Evolutionary conservation across 2,113 vertebrate species (phyloP), one percentile per base, ranked within the genome.

Genomic region (Platichthys flesus): DNA sequence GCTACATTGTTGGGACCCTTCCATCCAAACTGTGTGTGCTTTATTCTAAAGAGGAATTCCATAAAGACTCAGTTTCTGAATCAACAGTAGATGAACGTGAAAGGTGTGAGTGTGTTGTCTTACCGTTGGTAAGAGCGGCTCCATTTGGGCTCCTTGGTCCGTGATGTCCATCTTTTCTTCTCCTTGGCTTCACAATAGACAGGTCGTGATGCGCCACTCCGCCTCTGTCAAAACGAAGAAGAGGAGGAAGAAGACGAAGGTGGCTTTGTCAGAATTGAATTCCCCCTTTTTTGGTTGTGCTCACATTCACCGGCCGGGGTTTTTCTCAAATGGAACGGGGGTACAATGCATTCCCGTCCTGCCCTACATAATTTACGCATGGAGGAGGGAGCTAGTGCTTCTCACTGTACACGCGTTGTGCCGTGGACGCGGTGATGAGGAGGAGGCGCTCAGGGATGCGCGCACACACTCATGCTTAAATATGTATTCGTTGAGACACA

Each of bases 131-230:
- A 98, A 95, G 78, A 99, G 93, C 79, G 97, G 97, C 94, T 99
- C 97, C 97, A 98, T 98, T 90, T 99, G 97, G 83, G 97, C 97
- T 91, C 97, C 97, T 90, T 97, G 96, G 72, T 99, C 97, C 83
- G 96, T 97, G 79, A 96, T 95, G 90, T 98, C 97, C 97, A 98
- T 98, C 92, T 94, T 95, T 90, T 85, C 87, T 90, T 83, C 90
- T 91, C 77, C 79, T 79, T 54, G 71, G 74, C 65, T 56, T 77
- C 80, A 76, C 65, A 73, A 65, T 78, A 49, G 77, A 74, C 45
- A 81, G 67, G 71, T 79, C 64, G 84, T 72, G 84, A 65, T 84
- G 85, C 65, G 71, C 81, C 49, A 65, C 84, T 82, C 83, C 89
- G 81, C 79, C 68, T 78, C 76, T 31, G 75, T 47, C 67, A 69